These are phyloP conservation scores for Andrena cerasifolii DNA, from an alignment of 1,140 invertebrate species.

Conservation along the genomic window DNA sequence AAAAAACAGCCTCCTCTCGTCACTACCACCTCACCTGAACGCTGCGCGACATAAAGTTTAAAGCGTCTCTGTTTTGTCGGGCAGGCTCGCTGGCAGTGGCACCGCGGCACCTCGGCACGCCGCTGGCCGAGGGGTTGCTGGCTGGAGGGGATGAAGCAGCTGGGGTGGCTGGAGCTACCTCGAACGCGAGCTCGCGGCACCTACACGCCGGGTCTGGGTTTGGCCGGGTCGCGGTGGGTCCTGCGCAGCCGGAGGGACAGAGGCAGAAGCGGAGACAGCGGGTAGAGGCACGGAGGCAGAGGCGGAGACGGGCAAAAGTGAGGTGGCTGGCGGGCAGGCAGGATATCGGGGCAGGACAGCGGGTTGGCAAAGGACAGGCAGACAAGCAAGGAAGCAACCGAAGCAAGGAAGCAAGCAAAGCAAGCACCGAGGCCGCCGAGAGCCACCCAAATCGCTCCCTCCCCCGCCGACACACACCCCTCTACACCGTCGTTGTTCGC, in stretches of 20 bases:
- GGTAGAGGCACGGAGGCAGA: not conserved
- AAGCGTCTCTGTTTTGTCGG: not conserved
- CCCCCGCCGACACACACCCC: slow-evolving; percentile 29
- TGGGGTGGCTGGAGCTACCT: slow-evolving; percentile 78
- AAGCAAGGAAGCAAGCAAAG: slow-evolving; percentile 28
- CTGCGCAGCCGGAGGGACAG: slow-evolving; percentile 71
- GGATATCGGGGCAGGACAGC: slow-evolving; percentile 50
- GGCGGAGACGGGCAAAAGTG: slow-evolving; percentile 42
- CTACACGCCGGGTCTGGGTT: slow-evolving; percentile 78
- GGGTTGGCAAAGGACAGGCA: slow-evolving; percentile 18
- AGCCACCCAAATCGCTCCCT: slow-evolving; percentile 30
- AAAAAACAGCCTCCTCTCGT: too few relatives aligned
- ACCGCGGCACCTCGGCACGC: slow-evolving; percentile 8
- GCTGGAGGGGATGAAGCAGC: slow-evolving; percentile 68
- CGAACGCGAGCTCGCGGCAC: slow-evolving; percentile 73
- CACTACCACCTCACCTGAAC: too few relatives aligned
- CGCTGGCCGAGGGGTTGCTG: slow-evolving; percentile 52
- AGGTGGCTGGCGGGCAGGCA: slow-evolving; percentile 40
- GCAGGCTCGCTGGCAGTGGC: not conserved
- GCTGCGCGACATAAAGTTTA: not conserved
- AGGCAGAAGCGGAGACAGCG: slow-evolving; percentile 9
- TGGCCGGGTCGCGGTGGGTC: slow-evolving; percentile 77
- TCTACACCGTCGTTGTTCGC: slow-evolving; percentile 27
- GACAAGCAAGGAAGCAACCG: slow-evolving; percentile 45
- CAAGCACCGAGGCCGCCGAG: slow-evolving; percentile 50